Conservation (phyloP, 2,888 invertebrate genomes). For the Antheraea yamamai region DNA sequence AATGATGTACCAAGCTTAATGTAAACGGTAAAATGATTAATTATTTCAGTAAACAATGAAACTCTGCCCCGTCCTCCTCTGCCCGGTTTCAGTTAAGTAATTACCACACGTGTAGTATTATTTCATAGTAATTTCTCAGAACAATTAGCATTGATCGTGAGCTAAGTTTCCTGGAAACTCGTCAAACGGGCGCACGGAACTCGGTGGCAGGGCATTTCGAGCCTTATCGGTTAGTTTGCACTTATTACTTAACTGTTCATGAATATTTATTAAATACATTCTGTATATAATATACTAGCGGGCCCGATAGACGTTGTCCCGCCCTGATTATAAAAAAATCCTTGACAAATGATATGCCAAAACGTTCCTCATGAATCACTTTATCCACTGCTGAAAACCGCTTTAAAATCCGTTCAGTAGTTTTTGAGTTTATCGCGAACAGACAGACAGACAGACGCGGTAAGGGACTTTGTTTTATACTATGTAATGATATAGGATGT, state of each 20-base stretch:
- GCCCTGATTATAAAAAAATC: too few species aligned
- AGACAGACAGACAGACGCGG: too few species aligned
- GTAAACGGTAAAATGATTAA: conserved; percentile 2
- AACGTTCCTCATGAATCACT: too few species aligned
- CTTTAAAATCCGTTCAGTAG: too few species aligned
- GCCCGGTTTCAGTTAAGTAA: conserved; percentile 29
- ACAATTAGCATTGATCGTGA: conserved; percentile 34
- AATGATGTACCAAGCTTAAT: neutral
- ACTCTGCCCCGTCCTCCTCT: neutral
- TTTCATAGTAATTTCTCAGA: conserved; percentile 48
- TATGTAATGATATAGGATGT: too few species aligned
- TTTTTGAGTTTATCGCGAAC: too few species aligned
- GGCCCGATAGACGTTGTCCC: too few species aligned
- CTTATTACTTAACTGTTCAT: neutral
- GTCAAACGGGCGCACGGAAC: neutral
- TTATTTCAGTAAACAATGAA: conserved; percentile 22
- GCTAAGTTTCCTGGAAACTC: conserved; percentile 36
- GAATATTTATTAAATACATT: neutral
- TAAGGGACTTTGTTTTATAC: too few species aligned
- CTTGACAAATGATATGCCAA: too few species aligned
- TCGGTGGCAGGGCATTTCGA: neutral
- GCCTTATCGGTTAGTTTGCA: neutral
- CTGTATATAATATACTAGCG: neutral
- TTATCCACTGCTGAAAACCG: too few species aligned
- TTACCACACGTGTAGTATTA: conserved; percentile 31